phyloP scores from a whole-genome alignment of 1,140 invertebrate species.

The Chironomus tepperi region DNA sequence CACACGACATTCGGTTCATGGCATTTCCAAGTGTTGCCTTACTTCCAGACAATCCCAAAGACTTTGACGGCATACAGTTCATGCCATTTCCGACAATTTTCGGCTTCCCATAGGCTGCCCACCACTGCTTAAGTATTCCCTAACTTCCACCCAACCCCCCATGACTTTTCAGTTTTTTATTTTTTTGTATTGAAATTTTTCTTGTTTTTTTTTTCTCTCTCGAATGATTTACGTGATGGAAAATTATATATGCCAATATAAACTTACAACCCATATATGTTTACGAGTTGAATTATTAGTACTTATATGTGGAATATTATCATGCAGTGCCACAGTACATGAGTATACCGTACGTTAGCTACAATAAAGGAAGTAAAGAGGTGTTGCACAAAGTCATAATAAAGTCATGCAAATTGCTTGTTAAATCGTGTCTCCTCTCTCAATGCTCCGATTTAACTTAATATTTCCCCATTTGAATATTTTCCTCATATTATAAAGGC shows the following conservation, averaged over 20 bases:
- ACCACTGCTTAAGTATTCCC: too few species aligned
- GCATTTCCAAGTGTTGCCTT: too few species aligned
- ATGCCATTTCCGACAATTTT: too few species aligned
- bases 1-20: too few species aligned
- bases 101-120: too few species aligned
- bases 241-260: conserved; percentile 4
- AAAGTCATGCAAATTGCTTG: conserved; percentile 21
- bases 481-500: not conserved
- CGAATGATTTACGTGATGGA: conserved; percentile 1
- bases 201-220: not conserved
- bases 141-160: too few species aligned
- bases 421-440: not conserved
- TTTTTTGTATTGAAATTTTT: too few species aligned
- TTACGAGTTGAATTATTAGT: too few species aligned
- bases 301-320: too few species aligned
- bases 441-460: conserved; percentile 3
- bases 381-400: conserved; percentile 18
- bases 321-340: not conserved
- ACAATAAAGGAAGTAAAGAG: not conserved
- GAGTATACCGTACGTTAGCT: not conserved
- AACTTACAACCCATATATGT: not conserved
- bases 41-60: too few species aligned
- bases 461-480: conserved; percentile 16
- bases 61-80: too few species aligned
- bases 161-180: too few species aligned